Evolutionary conservation across 2,113 vertebrate genomes (phyloP).

Genomic region (Rhizomys pruinosus): DNA sequence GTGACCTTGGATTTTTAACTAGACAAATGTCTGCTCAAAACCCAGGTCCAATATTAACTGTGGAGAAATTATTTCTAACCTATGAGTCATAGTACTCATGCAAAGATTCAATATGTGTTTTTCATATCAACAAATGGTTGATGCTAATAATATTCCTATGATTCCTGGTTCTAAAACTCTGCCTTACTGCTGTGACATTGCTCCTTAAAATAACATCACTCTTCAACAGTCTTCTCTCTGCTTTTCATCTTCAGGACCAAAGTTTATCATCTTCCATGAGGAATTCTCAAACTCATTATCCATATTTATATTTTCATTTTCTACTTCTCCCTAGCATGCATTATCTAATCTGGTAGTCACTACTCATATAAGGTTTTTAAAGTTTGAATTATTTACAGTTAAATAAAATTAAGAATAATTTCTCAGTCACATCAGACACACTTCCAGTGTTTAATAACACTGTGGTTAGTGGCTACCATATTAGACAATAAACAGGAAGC

Average conservation of each 20-base stretch:
- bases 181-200: not conserved
- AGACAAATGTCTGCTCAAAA: constrained; percentile 18
- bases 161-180: constrained; percentile 7
- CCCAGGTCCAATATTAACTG: not conserved
- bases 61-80: constrained; percentile 28
- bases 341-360: not conserved
- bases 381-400: constrained; percentile 28
- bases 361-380: not conserved
- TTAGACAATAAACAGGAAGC: not conserved
- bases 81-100: not conserved
- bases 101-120: constrained; percentile 13
- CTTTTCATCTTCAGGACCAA: not conserved
- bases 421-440: not conserved
- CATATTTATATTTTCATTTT: constrained; percentile 12
- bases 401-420: constrained; percentile 32
- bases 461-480: not conserved
- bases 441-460: constrained; percentile 1
- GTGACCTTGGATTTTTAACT: too few species aligned
- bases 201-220: not conserved
- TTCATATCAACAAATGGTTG: not conserved
- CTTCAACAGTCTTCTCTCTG: not conserved
- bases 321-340: not conserved
- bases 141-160: not conserved
- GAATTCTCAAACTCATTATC: not conserved
- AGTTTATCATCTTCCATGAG: not conserved